Percentiles rank a stretch among this genome's conserved stretches.
Conservation (phyloP, 37 sponge, comb jelly and placozoan species). For the Bolinopsis microptera region DNA sequence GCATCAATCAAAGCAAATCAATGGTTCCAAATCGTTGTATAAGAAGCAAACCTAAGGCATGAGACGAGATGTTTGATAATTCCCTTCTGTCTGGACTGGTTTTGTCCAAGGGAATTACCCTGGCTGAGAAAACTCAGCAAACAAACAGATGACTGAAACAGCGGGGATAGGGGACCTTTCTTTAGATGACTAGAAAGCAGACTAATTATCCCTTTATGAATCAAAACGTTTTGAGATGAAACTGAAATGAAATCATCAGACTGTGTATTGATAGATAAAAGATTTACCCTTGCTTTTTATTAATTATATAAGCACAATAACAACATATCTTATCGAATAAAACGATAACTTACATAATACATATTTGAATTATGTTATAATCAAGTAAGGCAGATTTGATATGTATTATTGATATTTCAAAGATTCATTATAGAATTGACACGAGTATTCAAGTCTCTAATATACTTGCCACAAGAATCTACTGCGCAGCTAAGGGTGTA, state of each 20-base stretch:
- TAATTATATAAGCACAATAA: no score
- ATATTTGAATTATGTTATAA: not conserved
- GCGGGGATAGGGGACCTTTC: not conserved
- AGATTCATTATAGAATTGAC: no score
- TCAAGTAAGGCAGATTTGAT: no score
- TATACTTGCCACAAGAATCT: conserved; percentile 52
- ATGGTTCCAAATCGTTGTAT: not conserved
- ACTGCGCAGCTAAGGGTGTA: conserved; percentile 48
- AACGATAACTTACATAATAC: not conserved
- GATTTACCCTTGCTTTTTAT: no score
- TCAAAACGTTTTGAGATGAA: conserved; percentile 31
- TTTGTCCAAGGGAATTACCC: conserved; percentile 53
- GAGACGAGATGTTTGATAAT: not conserved
- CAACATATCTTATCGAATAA: not conserved
- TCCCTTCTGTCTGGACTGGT: not conserved
- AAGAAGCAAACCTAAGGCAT: not conserved
- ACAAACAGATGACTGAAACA: not conserved
- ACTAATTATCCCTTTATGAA: not conserved
- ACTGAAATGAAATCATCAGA: no score
- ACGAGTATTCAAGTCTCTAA: no score
- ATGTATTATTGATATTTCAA: no score
- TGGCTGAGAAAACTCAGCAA: not conserved
- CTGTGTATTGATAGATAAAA: no score
- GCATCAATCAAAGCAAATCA: no score
- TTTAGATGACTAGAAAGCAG: not conserved